A percentile compares a stretch with the other conserved stretches of the same genome.
These are phyloP conservation scores for Drosophila gaucha DNA, from an alignment of 2,888 invertebrate genomes.

Conservation along the genomic window DNA sequence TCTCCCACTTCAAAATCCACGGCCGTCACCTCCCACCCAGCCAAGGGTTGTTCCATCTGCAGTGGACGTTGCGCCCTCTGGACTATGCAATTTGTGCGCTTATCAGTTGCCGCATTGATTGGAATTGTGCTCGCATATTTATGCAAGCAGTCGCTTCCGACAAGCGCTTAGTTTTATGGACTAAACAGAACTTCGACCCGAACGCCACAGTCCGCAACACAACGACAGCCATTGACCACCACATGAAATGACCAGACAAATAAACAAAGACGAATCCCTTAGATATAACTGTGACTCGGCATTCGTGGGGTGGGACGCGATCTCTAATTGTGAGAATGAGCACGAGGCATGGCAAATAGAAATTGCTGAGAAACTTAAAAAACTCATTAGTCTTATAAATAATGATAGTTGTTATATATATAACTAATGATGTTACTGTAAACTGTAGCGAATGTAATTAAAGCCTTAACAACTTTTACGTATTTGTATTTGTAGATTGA, in stretches of 20 bases:
- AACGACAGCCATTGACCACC: conserved; percentile 35
- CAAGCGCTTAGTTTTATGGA: conserved; percentile 41
- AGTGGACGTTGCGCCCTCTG: conserved; percentile 44
- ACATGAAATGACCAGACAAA: conserved; percentile 44
- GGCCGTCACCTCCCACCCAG: neutral
- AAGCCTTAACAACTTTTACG: no score
- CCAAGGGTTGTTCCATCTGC: conserved; percentile 22
- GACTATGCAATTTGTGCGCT: conserved; percentile 71
- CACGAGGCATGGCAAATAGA: conserved; percentile 7
- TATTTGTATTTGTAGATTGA: neutral
- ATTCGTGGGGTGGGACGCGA: conserved; percentile 10
- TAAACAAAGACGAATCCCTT: conserved; percentile 53
- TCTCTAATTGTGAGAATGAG: conserved; percentile 43
- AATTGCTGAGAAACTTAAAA: conserved; percentile 10
- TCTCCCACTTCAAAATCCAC: no score
- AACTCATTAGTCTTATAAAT: conserved; percentile 42
- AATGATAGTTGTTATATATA: conserved; percentile 33
- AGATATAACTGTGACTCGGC: conserved; percentile 33
- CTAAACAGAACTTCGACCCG: conserved; percentile 5
- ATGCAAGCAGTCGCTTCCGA: conserved; percentile 59
- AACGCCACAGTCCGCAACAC: conserved; percentile 6
- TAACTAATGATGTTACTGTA: conserved; percentile 27
- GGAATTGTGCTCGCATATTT: conserved; percentile 59
- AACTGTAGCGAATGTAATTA: neutral
- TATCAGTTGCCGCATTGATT: conserved; percentile 74